Conservation (phyloP, 2,113 vertebrate species). For the Pituophis catenifer region DNA sequence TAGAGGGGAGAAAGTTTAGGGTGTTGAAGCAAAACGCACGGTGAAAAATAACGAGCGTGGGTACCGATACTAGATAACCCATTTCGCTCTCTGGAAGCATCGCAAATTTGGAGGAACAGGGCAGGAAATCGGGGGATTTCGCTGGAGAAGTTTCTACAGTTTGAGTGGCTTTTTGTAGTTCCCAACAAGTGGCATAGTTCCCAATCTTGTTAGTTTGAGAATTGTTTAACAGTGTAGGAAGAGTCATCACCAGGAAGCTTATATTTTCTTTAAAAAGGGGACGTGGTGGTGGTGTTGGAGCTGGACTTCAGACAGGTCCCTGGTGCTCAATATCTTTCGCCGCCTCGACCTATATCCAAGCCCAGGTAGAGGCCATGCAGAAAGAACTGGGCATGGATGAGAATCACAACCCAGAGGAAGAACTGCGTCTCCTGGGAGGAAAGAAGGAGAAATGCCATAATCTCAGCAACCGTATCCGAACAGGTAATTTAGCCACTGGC, state of each 20-base stretch:
- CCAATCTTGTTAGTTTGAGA: background rate
- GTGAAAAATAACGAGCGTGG: too few species aligned
- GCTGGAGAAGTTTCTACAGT: background rate
- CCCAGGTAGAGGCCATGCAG: conserved; percentile 18
- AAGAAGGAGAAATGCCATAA: conserved; percentile 34
- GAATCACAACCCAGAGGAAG: conserved; percentile 25
- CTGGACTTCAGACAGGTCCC: background rate
- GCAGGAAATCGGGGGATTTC: background rate
- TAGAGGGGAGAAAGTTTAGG: background rate
- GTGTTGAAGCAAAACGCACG: background rate
- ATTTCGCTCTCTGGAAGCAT: background rate
- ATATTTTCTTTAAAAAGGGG: background rate
- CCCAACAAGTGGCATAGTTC: background rate
- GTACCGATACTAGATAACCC: too few species aligned
- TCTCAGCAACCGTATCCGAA: conserved; percentile 3
- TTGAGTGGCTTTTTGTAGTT: too few species aligned
- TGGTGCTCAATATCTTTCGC: background rate
- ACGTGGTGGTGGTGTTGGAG: too few species aligned
- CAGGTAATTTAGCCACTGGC: conserved; percentile 49
- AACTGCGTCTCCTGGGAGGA: background rate
- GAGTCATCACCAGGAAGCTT: background rate
- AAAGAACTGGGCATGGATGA: conserved; percentile 38
- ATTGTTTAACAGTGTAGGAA: background rate
- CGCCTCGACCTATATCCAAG: background rate
- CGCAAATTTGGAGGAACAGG: background rate